phyloP scores from a whole-genome alignment of 2,797 vertebrate genomes.

The Oreochromis grahami region DNA sequence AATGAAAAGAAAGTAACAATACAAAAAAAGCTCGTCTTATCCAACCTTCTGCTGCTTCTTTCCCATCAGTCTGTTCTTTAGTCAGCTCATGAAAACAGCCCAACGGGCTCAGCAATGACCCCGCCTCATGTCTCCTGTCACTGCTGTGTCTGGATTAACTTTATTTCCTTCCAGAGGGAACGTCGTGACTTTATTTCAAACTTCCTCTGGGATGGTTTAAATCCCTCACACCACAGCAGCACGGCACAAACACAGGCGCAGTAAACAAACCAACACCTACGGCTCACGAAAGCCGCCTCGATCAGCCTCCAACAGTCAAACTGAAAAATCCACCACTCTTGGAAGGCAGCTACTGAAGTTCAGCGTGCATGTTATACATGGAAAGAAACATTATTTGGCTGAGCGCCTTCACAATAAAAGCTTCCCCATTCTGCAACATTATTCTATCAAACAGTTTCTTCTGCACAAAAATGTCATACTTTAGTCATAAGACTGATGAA shows the following conservation, averaged over 20 bases:
- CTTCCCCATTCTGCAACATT: not conserved
- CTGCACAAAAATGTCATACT: not conserved
- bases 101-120: not conserved
- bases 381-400: not conserved
- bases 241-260: not conserved
- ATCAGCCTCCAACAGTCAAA: slow-evolving; percentile 22
- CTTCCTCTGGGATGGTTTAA: not conserved
- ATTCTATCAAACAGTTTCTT: not conserved
- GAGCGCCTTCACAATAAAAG: not conserved
- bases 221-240: not conserved
- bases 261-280: not conserved
- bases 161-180: not conserved
- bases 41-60: not conserved
- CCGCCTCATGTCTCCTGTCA: not conserved
- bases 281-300: not conserved
- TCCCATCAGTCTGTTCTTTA: not conserved
- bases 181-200: not conserved
- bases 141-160: not conserved
- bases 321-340: not conserved
- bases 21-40: not conserved
- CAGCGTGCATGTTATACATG: not conserved
- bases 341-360: not conserved
- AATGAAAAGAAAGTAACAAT: not conserved
- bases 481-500: not conserved
- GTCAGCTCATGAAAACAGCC: not conserved